These are phyloP conservation scores for Macrosteles quadrilineatus DNA, from an alignment of 1,140 invertebrate genomes.

Conservation along the genomic window DNA sequence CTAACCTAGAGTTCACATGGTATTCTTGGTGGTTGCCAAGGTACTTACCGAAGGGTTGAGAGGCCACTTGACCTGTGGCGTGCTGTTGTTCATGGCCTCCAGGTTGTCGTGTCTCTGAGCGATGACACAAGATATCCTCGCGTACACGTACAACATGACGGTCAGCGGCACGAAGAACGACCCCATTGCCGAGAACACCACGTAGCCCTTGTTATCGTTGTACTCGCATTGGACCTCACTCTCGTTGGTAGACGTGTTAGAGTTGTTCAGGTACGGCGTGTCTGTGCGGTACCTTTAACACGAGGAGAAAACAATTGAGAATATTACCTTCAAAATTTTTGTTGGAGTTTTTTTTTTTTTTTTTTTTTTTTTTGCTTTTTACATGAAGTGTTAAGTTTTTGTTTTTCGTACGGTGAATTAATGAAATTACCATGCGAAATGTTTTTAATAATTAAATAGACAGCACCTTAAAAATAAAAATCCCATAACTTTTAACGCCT, in stretches of 20 bases:
- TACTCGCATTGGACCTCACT: slow-evolving; percentile 59
- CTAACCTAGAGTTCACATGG: slow-evolving; percentile 87
- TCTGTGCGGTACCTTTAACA: neutral
- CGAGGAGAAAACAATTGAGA: too few species aligned
- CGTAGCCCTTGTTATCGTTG: slow-evolving; percentile 81
- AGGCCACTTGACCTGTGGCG: neutral
- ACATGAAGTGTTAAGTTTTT: too few species aligned
- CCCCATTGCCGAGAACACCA: slow-evolving; percentile 88
- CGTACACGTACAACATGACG: slow-evolving; percentile 91
- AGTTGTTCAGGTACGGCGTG: slow-evolving; percentile 8
- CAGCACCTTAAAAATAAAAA: too few species aligned
- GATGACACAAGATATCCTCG: slow-evolving; percentile 83
- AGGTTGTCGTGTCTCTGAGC: slow-evolving; percentile 59
- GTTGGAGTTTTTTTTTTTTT: too few species aligned
- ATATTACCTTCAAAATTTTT: too few species aligned
- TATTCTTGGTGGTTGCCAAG: too few species aligned
- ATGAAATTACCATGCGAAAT: too few species aligned
- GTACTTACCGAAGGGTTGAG: neutral
- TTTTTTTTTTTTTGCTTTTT: too few species aligned
- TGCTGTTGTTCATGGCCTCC: slow-evolving; percentile 38
- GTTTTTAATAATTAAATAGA: too few species aligned
- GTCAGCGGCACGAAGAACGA: slow-evolving; percentile 90
- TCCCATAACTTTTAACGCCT: too few species aligned
- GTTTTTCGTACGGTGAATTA: too few species aligned
- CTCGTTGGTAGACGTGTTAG: neutral